Base-by-base conservation (phyloP, 2,888 invertebrate species). In the Byasa hedistus region DNA sequence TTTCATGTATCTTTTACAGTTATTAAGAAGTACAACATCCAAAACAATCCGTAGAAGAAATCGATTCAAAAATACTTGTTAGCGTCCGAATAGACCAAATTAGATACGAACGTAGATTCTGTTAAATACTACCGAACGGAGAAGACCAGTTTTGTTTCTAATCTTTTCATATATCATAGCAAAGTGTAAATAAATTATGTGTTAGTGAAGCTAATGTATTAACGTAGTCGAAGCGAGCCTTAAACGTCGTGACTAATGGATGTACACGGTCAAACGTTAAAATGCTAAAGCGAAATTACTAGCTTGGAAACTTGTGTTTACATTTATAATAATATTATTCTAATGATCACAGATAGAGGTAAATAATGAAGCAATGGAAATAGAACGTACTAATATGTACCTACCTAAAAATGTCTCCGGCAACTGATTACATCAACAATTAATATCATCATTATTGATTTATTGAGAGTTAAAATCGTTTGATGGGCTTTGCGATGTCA, bases 221-320 rank as follows among this genome's bases (percentile, higher is more conserved):
- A n/a, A 52, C 21, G 4, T 52, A 27, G 27, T n/a, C 19, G 56
- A 27, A 8, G 24, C 19, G 36, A 2, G 57, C 32, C 32, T 21
- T 36, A n/a, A 57, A 57, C 57, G n/a, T 17, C 21, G 22, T 57
- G 57, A 57, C 57, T 57, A 39, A 57, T 57, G 39, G 39, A 22
- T 22, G 36, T 57, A 32, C 57, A 36, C 36, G 39, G 57, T 22
- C 57, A 57, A 39, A 22, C n/a, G 57, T 17, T 57, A 57, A 57
- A 57, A 57, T 22, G 36, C 22, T 39, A 22, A 36, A 39, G 57
- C 10, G 39, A 57, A n/a, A 22, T 57, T 39, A 57, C 21, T 36
- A 22, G 36, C 39, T 21, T 21, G 21, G 5, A 39, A 57, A 57
- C 36, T 57, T 21, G 21, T 57, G 19, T 57, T n/a, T 23, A n/a